Evolutionary conservation across 53 echinoderm and acorn worm genomes (phyloP), one percentile per base, ranked within the genome.

Genomic region (Holothuria scabra): DNA sequence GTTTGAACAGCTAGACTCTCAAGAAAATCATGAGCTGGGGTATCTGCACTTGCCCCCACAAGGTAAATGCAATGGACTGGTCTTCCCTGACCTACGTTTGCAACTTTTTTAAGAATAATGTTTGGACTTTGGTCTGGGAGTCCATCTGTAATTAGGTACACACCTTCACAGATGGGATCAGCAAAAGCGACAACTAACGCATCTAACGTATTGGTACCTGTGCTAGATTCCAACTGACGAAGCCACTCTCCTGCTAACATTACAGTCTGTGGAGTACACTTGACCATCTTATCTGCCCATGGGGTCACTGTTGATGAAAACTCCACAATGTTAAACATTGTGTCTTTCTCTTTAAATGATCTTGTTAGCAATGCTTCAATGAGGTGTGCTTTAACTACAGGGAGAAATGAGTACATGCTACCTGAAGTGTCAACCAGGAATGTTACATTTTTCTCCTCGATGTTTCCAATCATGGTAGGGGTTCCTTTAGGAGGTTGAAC

Each of bases 201-300:
- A 82, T 99, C 99, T 28, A 94, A 74, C 5, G 91, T 93, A 85
- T 99, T 99, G 16, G 99, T 95, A 5, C 99, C 93, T 0, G 87
- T 93, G 35, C 88, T 91, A 62, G 87, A 95, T 20, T 78, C 74
- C 72, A 99, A 78, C n/a, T 83, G 89, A 37, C 83, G 86, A 28
- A 99, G 72, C 99, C 99, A 99, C n/a, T 95, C 94, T 5, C 89
- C 84, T 22, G 99, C 94, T 0, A 95, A 85, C 2, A 88, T 91
- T 35, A 95, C 93, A 11, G 99, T 99, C 81, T 95, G 93, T 12
- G 99, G 99, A 12, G 99, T 94, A 60, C 94, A 95, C 14, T 86
- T 91, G 56, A 99, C 93, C 91, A 99, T 89, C 35, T 90, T 87
- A 68, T 99, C 99, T 0, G 99, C 94, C 99, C 99, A 99, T 0